A percentile compares a stretch with the other conserved stretches of the same genome.
Evolutionary conservation across 1,140 invertebrate genomes (phyloP).

Genomic region (honey bee (Apis mellifera)): DNA sequence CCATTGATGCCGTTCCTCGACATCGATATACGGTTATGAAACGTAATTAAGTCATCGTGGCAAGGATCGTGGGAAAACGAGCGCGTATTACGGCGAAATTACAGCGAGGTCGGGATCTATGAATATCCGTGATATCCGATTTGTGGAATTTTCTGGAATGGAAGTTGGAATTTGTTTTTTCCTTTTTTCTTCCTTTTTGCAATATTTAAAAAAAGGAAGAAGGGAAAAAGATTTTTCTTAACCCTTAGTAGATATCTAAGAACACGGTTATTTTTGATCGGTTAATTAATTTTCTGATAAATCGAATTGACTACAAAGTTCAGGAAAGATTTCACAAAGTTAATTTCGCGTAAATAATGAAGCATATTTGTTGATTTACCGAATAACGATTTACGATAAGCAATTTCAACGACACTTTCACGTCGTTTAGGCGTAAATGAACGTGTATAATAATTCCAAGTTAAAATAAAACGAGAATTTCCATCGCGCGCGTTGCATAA

Average conservation of each 20-base stretch:
- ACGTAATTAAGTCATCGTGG: background rate
- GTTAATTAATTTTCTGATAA: background rate
- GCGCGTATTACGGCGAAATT: too few relatives aligned
- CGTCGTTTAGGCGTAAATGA: constrained; percentile 12
- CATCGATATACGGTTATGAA: background rate
- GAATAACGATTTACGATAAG: constrained; percentile 29
- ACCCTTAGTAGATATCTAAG: too few relatives aligned
- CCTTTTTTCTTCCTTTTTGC: too few relatives aligned
- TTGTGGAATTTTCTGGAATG: too few relatives aligned
- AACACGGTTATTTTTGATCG: background rate
- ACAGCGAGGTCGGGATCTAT: too few relatives aligned
- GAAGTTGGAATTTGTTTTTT: too few relatives aligned
- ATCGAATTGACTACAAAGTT: background rate
- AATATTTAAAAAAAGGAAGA: too few relatives aligned
- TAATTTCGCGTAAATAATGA: background rate
- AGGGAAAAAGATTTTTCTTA: too few relatives aligned
- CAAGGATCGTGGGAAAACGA: background rate
- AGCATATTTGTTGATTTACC: background rate
- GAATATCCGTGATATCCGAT: too few relatives aligned
- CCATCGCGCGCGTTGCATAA: constrained; percentile 20
- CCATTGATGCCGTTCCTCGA: background rate
- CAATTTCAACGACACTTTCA: constrained; percentile 38
- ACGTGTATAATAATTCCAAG: constrained; percentile 1
- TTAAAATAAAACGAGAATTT: constrained; percentile 19
- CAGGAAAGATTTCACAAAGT: background rate